Conservation (phyloP, 1,140 invertebrate genomes). For the Danaus melanippus region DNA sequence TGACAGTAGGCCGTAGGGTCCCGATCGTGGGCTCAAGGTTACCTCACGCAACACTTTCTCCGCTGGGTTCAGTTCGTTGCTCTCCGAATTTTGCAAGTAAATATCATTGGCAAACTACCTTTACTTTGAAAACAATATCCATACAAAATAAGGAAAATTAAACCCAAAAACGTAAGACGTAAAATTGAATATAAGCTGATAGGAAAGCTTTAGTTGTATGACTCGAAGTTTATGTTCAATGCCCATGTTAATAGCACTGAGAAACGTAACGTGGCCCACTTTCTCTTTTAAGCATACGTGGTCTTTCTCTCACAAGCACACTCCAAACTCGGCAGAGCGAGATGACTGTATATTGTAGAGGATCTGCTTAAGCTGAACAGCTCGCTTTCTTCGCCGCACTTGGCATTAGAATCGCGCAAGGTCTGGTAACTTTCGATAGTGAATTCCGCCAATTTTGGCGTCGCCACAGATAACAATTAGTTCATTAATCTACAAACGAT, state of each 20-base stretch:
- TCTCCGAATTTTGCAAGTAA: conserved; percentile 60
- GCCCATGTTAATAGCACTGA: conserved; percentile 65
- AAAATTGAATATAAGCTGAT: conserved; percentile 32
- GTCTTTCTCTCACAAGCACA: conserved; percentile 50
- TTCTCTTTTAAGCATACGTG: conserved; percentile 67
- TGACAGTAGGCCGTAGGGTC: not conserved
- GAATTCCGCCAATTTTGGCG: conserved; percentile 34
- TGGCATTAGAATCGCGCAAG: conserved; percentile 61
- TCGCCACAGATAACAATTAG: conserved; percentile 37
- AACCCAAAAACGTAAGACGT: conserved; percentile 28
- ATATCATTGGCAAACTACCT: conserved; percentile 48
- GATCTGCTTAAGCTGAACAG: conserved; percentile 41
- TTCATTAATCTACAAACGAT: conserved; percentile 34
- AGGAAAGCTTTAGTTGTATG: conserved; percentile 33
- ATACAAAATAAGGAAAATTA: conserved; percentile 24
- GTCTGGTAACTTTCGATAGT: conserved; percentile 68
- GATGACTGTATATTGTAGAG: conserved; percentile 48
- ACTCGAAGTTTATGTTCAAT: conserved; percentile 64
- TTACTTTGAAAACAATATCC: conserved; percentile 24
- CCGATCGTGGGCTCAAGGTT: conserved; percentile 56
- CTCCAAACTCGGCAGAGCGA: conserved; percentile 36
- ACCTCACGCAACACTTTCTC: conserved; percentile 64
- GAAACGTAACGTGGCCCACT: conserved; percentile 69
- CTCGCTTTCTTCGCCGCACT: conserved; percentile 69
- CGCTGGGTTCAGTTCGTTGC: conserved; percentile 56